A percentile compares a stretch with the other conserved stretches of the same genome.
These are phyloP conservation scores for Panopea generosa DNA, from an alignment of 2,888 invertebrate genomes.

Conservation along the genomic window DNA sequence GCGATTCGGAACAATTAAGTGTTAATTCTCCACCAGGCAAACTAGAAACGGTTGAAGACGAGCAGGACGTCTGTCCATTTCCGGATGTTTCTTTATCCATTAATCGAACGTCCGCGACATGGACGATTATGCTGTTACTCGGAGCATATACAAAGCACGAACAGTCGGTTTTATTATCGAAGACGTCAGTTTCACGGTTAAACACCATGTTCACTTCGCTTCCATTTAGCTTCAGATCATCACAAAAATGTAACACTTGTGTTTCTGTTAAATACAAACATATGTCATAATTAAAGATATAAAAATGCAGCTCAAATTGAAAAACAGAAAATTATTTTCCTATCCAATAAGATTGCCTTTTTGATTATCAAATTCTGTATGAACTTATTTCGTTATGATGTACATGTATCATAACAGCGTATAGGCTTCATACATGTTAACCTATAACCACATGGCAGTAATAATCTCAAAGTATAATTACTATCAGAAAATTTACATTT, in stretches of 20 bases:
- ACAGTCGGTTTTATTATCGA: slow-evolving; percentile 6
- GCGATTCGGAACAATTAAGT: slow-evolving; percentile 6
- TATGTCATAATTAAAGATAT: no score
- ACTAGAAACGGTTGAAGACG: slow-evolving; percentile 21
- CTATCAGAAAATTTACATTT: no score
- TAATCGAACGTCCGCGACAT: slow-evolving; percentile 26
- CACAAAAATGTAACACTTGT: slow-evolving; percentile 3
- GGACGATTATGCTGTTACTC: not conserved
- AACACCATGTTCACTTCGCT: not conserved
- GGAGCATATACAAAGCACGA: slow-evolving; percentile 13
- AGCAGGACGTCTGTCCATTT: slow-evolving; percentile 29
- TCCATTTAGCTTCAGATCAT: not conserved
- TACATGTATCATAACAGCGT: no score
- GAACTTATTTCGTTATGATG: no score
- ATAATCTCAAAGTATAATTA: no score
- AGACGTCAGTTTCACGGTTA: not conserved
- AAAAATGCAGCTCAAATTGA: no score
- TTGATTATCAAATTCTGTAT: no score
- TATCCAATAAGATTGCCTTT: no score
- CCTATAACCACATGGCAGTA: no score
- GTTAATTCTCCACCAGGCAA: not conserved
- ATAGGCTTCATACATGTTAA: no score
- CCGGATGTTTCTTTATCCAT: slow-evolving; percentile 23
- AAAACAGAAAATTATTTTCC: no score
- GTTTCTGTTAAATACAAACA: no score